Base-by-base conservation (phyloP, 2,113 vertebrate genomes). In the Anser brachyrhynchus region DNA sequence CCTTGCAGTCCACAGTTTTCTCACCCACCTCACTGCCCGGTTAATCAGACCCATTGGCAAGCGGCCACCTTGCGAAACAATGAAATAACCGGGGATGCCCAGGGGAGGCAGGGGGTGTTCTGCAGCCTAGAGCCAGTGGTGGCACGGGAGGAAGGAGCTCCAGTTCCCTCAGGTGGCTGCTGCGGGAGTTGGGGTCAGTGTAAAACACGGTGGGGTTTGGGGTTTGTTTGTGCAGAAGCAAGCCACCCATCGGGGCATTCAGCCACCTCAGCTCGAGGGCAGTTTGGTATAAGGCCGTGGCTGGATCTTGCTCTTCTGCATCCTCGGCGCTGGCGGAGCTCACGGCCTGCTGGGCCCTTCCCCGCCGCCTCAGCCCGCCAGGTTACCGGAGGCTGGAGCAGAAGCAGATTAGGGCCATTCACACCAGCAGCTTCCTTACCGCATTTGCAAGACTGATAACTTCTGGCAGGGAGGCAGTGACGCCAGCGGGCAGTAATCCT, bases 361-460 rank as follows among this genome's bases (percentile, higher is more conserved):
- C 92, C 29, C 0, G 4, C 49, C 17, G 9, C 25, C 49, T 12
- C 6, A 29, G 69, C n/a, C 25, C 26, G 6, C 25, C 12, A 1
- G 65, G 84, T 95, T 95, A 93, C 95, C 93, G 44, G 81, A 54
- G n/a, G 23, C 71, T 28, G 39, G 69, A 51, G 73, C 9, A 90
- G 91, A 2, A 69, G 89, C 87, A 91, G 94, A 95, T 91, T 93
- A 84, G 74, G 72, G 80, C 94, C 84, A 79, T 95, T 97, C 95
- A 91, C 91, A 82, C 94, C 29, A 25, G 70, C 73, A 52, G 74
- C 16, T 95, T 97, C 94, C 94, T 89, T 89, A 91, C 84, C 72
- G 62, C 81, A 29, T 86, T 31, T 39, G 43, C 3, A 1, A 89
- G 84, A 61, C 52, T 5, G 91, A 93, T 92, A 95, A 89, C 70